A percentile compares a stretch with the other conserved stretches of the same genome.
phyloP scores from a whole-genome alignment of 2,888 invertebrate genomes.

The Conomelus anceps region DNA sequence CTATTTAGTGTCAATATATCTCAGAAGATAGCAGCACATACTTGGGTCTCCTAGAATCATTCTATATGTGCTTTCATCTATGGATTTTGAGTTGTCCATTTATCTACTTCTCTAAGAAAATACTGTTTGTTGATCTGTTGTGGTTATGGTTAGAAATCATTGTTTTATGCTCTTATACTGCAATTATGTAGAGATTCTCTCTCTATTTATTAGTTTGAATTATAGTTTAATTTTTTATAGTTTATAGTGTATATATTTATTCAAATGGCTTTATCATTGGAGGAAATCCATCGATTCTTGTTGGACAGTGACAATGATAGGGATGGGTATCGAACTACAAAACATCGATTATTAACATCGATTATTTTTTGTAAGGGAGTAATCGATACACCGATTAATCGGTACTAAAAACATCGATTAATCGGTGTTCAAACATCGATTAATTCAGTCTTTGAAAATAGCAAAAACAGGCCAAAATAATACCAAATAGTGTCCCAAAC shows the following conservation, averaged over 20 bases:
- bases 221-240: not conserved
- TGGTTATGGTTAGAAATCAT: not conserved
- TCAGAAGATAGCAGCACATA: not conserved
- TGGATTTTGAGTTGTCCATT: not conserved
- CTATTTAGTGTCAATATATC: not conserved
- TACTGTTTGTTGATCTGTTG: not conserved
- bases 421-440: no score
- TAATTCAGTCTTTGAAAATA: no score
- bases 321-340: no score
- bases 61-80: not conserved
- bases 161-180: not conserved
- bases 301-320: not conserved
- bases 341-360: no score
- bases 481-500: no score
- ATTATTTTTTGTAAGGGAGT: no score
- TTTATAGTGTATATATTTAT: not conserved
- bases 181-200: not conserved
- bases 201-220: not conserved
- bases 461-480: no score
- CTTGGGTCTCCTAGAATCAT: not conserved
- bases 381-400: no score
- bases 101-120: not conserved
- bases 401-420: no score
- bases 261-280: not conserved
- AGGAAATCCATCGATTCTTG: not conserved